These are phyloP conservation scores for Heteromormyrus szaboi DNA, from an alignment of 2,797 vertebrate genomes.

Conservation along the genomic window DNA sequence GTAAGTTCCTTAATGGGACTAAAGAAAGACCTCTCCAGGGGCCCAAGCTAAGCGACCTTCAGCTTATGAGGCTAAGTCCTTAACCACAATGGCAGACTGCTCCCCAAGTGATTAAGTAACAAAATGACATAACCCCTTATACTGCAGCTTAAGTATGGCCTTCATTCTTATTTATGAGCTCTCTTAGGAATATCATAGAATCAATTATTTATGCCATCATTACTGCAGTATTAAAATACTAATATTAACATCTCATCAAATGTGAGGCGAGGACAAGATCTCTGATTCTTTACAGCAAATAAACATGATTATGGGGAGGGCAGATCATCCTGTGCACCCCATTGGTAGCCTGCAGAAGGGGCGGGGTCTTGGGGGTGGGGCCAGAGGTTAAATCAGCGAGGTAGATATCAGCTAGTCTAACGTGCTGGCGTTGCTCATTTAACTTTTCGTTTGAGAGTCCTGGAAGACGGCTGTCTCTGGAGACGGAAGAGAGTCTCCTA, in stretches of 20 bases:
- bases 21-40: background rate
- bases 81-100: background rate
- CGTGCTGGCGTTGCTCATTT: background rate
- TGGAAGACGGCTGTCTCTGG: background rate
- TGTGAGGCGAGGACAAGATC: background rate
- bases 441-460: background rate
- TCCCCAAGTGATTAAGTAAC: background rate
- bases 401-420: background rate
- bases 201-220: constrained; percentile 3
- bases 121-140: constrained; percentile 4
- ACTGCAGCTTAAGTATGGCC: background rate
- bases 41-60: background rate
- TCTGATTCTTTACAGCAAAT: background rate
- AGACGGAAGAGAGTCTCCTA: background rate
- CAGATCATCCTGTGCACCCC: background rate
- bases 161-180: constrained; percentile 5
- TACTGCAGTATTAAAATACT: background rate
- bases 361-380: background rate
- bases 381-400: background rate
- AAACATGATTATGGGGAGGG: background rate
- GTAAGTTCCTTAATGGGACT: background rate
- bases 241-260: background rate
- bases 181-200: constrained; percentile 1
- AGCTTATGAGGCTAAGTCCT: background rate
- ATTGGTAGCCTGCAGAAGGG: background rate